phyloP scores from a whole-genome alignment of 2,888 invertebrate genomes.

The Syrphus vitripennis region DNA sequence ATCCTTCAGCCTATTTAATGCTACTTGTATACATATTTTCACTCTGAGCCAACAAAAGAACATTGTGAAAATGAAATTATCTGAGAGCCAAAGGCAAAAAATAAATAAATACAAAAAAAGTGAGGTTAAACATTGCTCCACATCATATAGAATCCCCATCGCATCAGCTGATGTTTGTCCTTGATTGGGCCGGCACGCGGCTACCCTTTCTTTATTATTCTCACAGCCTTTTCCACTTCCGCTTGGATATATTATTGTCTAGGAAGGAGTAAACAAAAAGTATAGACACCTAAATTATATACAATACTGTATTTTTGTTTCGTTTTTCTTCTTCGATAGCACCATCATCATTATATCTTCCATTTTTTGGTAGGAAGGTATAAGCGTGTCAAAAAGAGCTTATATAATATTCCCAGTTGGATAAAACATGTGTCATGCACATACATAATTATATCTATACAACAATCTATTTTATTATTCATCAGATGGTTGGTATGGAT shows the following conservation, averaged over 20 bases:
- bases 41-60: background rate
- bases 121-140: background rate
- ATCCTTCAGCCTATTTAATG: background rate
- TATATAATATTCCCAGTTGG: constrained; percentile 54
- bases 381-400: constrained; percentile 31
- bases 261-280: constrained; percentile 14
- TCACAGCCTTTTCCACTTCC: constrained; percentile 20
- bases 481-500: constrained; percentile 22
- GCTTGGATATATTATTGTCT: constrained; percentile 20
- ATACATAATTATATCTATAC: constrained; percentile 15
- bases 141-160: constrained; percentile 18
- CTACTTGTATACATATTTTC: too few species aligned
- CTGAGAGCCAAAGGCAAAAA: background rate
- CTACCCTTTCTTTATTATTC: background rate
- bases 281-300: constrained; percentile 20
- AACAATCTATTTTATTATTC: constrained; percentile 59
- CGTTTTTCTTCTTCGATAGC: background rate
- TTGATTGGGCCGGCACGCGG: constrained; percentile 50
- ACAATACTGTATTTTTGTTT: background rate
- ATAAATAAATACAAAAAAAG: background rate
- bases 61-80: constrained; percentile 5
- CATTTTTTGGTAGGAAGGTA: background rate
- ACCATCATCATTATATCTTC: background rate
- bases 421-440: constrained; percentile 32
- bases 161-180: constrained; percentile 69